Evolutionary conservation across 2,113 vertebrate species (phyloP).

Genomic region (Platichthys flesus): DNA sequence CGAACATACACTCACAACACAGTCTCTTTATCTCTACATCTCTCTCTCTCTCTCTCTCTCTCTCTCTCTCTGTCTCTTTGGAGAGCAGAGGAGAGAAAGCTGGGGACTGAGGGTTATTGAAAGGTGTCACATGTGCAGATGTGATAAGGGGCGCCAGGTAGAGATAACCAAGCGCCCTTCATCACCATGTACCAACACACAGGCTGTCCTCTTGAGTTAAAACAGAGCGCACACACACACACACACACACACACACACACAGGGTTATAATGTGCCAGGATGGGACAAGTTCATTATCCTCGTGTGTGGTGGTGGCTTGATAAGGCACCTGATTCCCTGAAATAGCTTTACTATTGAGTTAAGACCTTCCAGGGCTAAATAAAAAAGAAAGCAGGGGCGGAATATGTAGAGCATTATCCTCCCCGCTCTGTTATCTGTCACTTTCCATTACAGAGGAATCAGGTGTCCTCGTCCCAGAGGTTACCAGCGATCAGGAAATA

Average conservation of each 20-base stretch:
- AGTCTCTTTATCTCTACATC: constrained; percentile 39
- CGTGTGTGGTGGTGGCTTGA: constrained; percentile 57
- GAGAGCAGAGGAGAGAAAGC: constrained; percentile 41
- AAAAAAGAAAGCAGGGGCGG: constrained; percentile 22
- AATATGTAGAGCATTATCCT: constrained; percentile 55
- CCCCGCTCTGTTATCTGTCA: constrained; percentile 56
- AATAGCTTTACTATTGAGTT: constrained; percentile 65
- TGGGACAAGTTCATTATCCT: constrained; percentile 71
- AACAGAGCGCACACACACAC: constrained; percentile 50
- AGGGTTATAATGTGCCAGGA: constrained; percentile 53
- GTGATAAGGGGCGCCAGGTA: constrained; percentile 69
- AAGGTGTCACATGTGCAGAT: constrained; percentile 76
- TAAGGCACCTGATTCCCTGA: constrained; percentile 64
- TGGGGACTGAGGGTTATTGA: constrained; percentile 65
- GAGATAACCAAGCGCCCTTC: constrained; percentile 72
- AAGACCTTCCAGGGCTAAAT: constrained; percentile 42
- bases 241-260: constrained; percentile 30
- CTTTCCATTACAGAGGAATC: constrained; percentile 57
- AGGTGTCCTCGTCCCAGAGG: constrained; percentile 32
- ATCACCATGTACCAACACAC: constrained; percentile 64
- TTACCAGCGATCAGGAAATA: constrained; percentile 56
- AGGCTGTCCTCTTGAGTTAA: constrained; percentile 59
- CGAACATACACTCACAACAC: constrained; percentile 10
- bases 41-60: constrained; percentile 6
- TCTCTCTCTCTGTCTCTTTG: constrained; percentile 12